Conservation (phyloP, 2,113 vertebrate species). For the Oryctolagus cuniculus region DNA sequence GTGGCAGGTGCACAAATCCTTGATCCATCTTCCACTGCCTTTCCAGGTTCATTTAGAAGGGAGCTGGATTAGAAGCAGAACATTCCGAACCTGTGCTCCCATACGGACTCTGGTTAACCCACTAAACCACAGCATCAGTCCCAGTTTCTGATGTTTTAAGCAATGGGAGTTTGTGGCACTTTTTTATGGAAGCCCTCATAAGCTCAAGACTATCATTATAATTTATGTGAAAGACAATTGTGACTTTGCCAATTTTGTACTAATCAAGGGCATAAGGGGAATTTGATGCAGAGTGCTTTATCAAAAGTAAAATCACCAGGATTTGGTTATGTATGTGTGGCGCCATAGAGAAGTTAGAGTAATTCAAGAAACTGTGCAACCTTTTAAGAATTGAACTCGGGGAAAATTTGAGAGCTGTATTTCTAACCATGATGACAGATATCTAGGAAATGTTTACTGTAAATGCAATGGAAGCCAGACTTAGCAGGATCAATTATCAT, state of each 20-base stretch:
- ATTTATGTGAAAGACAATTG: not conserved
- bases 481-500: not conserved
- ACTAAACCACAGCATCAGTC: too few relatives aligned
- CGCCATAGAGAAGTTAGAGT: not conserved
- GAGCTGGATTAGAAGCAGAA: too few relatives aligned
- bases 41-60: too few relatives aligned
- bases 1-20: too few relatives aligned
- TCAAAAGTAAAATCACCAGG: not conserved
- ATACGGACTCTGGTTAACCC: too few relatives aligned
- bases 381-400: constrained; percentile 8
- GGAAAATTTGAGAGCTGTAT: not conserved
- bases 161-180: not conserved
- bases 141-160: not conserved
- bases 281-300: not conserved
- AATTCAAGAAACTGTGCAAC: not conserved
- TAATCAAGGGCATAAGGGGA: not conserved
- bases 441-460: not conserved
- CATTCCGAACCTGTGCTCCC: too few relatives aligned
- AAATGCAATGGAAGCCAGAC: not conserved
- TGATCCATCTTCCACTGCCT: too few relatives aligned
- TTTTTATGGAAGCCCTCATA: not conserved
- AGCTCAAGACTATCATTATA: not conserved
- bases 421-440: constrained; percentile 14
- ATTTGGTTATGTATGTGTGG: not conserved
- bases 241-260: not conserved